Evolutionary conservation across 2,888 invertebrate species (phyloP), one percentile per base, ranked within the genome.

Genomic region (Mythimna loreyi): DNA sequence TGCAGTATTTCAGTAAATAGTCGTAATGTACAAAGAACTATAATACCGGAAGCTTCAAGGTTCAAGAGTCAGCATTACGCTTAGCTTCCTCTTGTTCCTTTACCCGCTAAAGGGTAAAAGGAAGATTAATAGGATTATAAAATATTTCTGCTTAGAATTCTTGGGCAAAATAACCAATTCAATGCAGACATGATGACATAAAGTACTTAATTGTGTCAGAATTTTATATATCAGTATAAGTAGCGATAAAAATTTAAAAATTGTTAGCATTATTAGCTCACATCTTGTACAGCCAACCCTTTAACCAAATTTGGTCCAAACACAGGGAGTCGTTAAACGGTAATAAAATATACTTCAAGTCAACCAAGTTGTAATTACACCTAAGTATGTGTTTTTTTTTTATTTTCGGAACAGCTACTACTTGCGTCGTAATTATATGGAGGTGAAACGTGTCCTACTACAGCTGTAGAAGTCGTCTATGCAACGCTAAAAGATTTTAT

Each of bases 311-410:
- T 83, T 75, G 78, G 57, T 67, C 74, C 69, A 49, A 62, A n/a
- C n/a, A 52, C 19, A 47, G 21, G 25, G 59, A 74, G 80, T 86
- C 81, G 84, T 86, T 86, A 86, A 85, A 85, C 74, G 73, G 76
- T 82, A 83, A 83, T 86, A 86, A 84, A 87, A 78, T 72, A n/a
- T n/a, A n/a, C n/a, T 75, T 78, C 73, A 75, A 25, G 25, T n/a
- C 7, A 45, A n/a, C n/a, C 50, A 85, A 84, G 83, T n/a, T n/a
- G n/a, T 85, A 85, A 84, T 74, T 81, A 81, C 85, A 85, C 81
- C 82, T 83, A 84, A 82, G 82, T 82, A 76, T 84, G n/a, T n/a
- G 28, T 28, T 28, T 28, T 28, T 82, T n/a, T 78, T 82, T 77
- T 60, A n/a, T n/a, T n/a, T n/a, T n/a, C n/a, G 74, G 66, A 78